Conservation (phyloP, 2,888 invertebrate genomes). For the Carpatolechia fugitivella region DNA sequence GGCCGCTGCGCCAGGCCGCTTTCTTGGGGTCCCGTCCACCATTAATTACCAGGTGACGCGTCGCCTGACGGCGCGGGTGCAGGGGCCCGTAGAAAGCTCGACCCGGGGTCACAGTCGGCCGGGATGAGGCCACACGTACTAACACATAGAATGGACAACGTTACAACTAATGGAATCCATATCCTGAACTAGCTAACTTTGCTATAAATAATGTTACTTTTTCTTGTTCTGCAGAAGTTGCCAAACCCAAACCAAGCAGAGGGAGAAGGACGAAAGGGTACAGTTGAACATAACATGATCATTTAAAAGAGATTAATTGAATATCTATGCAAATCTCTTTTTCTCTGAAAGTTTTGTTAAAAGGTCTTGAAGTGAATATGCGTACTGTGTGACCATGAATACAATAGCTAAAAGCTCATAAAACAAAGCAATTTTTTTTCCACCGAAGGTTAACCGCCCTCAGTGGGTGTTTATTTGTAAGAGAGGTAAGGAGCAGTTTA, state of each 20-base stretch:
- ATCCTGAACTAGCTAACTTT: no score
- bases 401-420: background rate
- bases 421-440: conserved; percentile 2
- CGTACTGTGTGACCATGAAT: conserved; percentile 9
- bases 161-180: background rate
- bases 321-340: background rate
- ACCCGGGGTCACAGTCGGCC: conserved; percentile 51
- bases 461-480: no score
- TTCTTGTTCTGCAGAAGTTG: no score
- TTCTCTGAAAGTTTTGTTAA: background rate
- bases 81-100: conserved; percentile 57
- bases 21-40: conserved; percentile 37
- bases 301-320: no score
- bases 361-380: background rate
- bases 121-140: conserved; percentile 19
- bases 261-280: no score
- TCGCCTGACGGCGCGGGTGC: conserved; percentile 54
- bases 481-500: no score
- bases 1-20: conserved; percentile 32
- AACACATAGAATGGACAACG: background rate
- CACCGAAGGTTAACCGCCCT: no score
- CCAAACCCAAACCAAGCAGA: no score
- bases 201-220: no score
- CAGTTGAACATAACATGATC: no score
- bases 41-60: conserved; percentile 57